phyloP scores from a whole-genome alignment of 1,140 invertebrate genomes.

The Pristionchus pacificus region DNA sequence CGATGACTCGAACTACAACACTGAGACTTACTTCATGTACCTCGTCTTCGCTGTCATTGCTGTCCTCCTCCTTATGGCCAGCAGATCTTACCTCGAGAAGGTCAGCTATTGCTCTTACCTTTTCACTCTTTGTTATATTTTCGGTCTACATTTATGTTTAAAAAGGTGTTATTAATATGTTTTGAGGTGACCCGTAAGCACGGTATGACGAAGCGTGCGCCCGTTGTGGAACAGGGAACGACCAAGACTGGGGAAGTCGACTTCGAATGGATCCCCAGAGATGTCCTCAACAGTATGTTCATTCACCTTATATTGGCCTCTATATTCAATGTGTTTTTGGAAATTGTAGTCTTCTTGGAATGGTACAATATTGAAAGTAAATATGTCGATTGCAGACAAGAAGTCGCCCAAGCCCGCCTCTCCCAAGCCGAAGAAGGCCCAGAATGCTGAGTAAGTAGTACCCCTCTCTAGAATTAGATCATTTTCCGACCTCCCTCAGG shows the following conservation, averaged over 20 bases:
- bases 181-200: slow-evolving; percentile 62
- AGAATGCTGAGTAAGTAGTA: slow-evolving; percentile 23
- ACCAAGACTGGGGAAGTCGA: slow-evolving; percentile 76
- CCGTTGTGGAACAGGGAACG: slow-evolving; percentile 66
- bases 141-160: background rate
- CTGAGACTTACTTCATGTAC: slow-evolving; percentile 95
- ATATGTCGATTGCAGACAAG: too few relatives aligned
- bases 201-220: slow-evolving; percentile 63
- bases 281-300: slow-evolving; percentile 68
- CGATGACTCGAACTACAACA: slow-evolving; percentile 90
- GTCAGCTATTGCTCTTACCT: background rate
- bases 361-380: too few relatives aligned
- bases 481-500: slow-evolving; percentile 3
- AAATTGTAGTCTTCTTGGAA: too few relatives aligned
- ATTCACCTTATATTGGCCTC: too few relatives aligned
- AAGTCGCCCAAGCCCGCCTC: slow-evolving; percentile 31
- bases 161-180: slow-evolving; percentile 64
- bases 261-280: slow-evolving; percentile 93
- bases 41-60: slow-evolving; percentile 83
- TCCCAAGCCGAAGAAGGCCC: slow-evolving; percentile 27
- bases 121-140: background rate
- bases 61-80: slow-evolving; percentile 79
- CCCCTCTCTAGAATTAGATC: background rate
- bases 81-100: slow-evolving; percentile 75
- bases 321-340: too few relatives aligned